Evolutionary conservation across 2,888 invertebrate species (phyloP).

Genomic region (Drosophila peninsularis): DNA sequence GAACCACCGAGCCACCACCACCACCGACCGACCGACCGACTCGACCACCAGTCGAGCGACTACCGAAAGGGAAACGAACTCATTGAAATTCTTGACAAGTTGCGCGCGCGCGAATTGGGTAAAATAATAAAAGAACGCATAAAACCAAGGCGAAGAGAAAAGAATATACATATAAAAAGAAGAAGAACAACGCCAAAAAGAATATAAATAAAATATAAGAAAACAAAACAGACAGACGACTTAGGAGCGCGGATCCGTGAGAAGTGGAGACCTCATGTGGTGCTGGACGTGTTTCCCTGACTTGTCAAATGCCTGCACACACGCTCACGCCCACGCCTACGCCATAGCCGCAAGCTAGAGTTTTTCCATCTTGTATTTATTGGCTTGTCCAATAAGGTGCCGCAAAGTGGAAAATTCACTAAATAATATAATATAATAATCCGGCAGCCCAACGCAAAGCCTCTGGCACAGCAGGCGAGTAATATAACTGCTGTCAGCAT

Average conservation of each 20-base stretch:
- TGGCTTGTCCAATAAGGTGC: conserved; percentile 40
- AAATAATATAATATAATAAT: conserved; percentile 39
- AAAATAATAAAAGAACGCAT: conserved; percentile 59
- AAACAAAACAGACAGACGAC: conserved; percentile 17
- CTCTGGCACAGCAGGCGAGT: conserved; percentile 30
- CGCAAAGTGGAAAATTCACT: conserved; percentile 49
- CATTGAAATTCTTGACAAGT: conserved; percentile 75
- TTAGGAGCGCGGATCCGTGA: conserved; percentile 23
- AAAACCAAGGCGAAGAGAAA: conserved; percentile 15
- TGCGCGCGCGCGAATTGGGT: conserved; percentile 58
- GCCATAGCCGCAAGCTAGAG: conserved; percentile 5
- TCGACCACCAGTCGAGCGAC: conserved; percentile 42
- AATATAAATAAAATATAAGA: conserved; percentile 8
- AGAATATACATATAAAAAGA: conserved; percentile 8
- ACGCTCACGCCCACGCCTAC: not conserved
- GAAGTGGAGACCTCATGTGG: conserved; percentile 48
- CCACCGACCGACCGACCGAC: too few relatives aligned
- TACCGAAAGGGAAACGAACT: conserved; percentile 82
- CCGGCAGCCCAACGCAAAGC: conserved; percentile 12
- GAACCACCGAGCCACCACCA: not conserved
- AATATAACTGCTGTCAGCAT: conserved; percentile 31
- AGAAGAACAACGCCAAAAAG: conserved; percentile 6
- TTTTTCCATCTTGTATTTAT: conserved; percentile 41
- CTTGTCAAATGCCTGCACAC: conserved; percentile 13
- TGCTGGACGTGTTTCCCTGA: conserved; percentile 26